These are phyloP conservation scores for Hippocampus kuda DNA, from an alignment of 2,797 vertebrate species.

Conservation along the genomic window DNA sequence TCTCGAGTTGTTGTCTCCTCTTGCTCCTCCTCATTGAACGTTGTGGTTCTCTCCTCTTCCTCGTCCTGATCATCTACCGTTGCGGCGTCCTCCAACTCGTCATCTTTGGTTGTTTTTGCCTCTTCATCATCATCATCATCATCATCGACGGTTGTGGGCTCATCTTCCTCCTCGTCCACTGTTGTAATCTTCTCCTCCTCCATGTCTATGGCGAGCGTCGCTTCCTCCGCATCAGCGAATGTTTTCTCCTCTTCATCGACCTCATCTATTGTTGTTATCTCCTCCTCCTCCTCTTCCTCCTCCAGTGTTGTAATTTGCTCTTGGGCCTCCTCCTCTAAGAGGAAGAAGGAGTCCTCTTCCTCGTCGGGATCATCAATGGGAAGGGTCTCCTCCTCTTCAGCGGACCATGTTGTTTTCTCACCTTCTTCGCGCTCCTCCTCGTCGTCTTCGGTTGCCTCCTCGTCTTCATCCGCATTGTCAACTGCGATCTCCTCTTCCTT, in stretches of 20 bases:
- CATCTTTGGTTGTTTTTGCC: background rate
- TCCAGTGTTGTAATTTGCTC: background rate
- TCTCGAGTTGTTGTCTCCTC: background rate
- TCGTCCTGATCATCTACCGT: constrained; percentile 8
- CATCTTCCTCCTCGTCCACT: background rate
- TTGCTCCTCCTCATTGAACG: constrained; percentile 12
- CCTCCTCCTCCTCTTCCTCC: background rate
- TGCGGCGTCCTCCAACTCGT: background rate
- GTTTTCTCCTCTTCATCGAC: background rate
- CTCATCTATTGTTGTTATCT: background rate
- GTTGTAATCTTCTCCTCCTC: background rate
- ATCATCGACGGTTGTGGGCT: background rate
- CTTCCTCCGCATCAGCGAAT: background rate
- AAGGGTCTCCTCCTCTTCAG: background rate
- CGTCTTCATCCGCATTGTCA: background rate
- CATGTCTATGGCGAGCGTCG: background rate
- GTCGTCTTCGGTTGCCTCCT: background rate
- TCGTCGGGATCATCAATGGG: background rate
- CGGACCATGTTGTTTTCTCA: no score
- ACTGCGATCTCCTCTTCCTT: background rate
- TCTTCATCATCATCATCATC: background rate
- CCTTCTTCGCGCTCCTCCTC: constrained; percentile 3
- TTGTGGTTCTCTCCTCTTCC: constrained; percentile 2
- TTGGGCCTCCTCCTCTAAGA: background rate
- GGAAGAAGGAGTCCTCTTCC: background rate